phyloP scores from a whole-genome alignment of 2,888 invertebrate species.

The Ashinkailepas kermadecensis region DNA sequence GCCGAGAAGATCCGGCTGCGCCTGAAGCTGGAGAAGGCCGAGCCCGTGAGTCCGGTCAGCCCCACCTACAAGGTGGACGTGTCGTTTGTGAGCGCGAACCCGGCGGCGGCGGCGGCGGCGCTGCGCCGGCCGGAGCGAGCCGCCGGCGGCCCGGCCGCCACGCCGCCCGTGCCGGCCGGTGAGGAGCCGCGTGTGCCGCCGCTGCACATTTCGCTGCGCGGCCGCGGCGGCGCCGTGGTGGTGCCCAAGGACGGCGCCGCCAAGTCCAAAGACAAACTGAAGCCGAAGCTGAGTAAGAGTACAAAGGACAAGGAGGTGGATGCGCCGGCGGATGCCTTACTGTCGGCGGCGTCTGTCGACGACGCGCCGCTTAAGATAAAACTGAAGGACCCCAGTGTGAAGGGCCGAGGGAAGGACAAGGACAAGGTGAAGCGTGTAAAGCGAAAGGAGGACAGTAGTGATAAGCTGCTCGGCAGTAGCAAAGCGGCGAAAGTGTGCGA shows the following conservation, averaged over 20 bases:
- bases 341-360: neutral
- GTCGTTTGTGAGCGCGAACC: constrained; percentile 55
- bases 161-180: constrained; percentile 31
- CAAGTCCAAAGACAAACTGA: constrained; percentile 20
- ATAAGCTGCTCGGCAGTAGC: neutral
- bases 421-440: constrained; percentile 18
- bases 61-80: constrained; percentile 69
- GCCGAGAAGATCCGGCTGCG: constrained; percentile 72
- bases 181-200: constrained; percentile 80
- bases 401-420: constrained; percentile 7
- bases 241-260: constrained; percentile 43
- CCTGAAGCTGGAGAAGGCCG: constrained; percentile 72
- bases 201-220: constrained; percentile 74
- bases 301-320: neutral
- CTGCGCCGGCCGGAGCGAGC: neutral
- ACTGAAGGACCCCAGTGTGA: constrained; percentile 21
- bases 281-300: neutral
- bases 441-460: constrained; percentile 18
- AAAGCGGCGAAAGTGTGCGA: constrained; percentile 1
- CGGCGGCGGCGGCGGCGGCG: constrained; percentile 38
- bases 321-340: neutral
- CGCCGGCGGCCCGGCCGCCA: neutral
- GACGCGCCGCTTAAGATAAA: constrained; percentile 28
- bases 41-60: constrained; percentile 54
- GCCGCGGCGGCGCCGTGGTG: constrained; percentile 70